Percentiles rank a stretch among this genome's conserved stretches.
These are phyloP conservation scores for Xiphophorus hellerii DNA, from an alignment of 2,113 vertebrate species.

Conservation along the genomic window DNA sequence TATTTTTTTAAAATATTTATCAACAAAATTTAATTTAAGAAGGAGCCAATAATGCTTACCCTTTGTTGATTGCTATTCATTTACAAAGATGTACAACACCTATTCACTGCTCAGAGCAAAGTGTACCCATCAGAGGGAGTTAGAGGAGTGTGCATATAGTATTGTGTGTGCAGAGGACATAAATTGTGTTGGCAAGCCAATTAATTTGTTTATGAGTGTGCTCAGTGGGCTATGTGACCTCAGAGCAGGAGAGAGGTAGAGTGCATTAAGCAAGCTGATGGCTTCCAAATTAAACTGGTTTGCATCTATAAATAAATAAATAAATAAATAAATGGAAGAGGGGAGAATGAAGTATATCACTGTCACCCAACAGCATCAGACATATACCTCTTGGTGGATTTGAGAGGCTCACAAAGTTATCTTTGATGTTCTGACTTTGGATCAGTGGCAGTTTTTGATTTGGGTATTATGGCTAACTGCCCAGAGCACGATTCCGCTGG, in stretches of 20 bases:
- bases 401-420: neutral
- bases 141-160: constrained; percentile 35
- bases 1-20: neutral
- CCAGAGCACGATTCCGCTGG: neutral
- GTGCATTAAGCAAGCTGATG: constrained; percentile 69
- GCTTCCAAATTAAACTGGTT: constrained; percentile 69
- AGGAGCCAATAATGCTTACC: neutral
- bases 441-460: neutral
- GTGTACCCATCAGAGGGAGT: constrained; percentile 14
- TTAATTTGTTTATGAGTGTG: constrained; percentile 74
- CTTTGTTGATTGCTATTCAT: constrained; percentile 18
- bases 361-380: neutral
- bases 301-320: constrained; percentile 37
- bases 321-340: too few relatives aligned
- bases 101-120: constrained; percentile 31
- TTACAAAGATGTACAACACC: constrained; percentile 13
- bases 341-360: neutral
- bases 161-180: constrained; percentile 37
- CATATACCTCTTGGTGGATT: neutral
- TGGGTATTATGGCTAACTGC: neutral
- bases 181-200: constrained; percentile 66
- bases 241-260: constrained; percentile 60
- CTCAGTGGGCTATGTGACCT: constrained; percentile 63
- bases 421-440: neutral
- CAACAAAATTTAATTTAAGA: neutral